Evolutionary conservation across 2,797 vertebrate genomes (phyloP).

Genomic region (Tragelaphus oryx): DNA sequence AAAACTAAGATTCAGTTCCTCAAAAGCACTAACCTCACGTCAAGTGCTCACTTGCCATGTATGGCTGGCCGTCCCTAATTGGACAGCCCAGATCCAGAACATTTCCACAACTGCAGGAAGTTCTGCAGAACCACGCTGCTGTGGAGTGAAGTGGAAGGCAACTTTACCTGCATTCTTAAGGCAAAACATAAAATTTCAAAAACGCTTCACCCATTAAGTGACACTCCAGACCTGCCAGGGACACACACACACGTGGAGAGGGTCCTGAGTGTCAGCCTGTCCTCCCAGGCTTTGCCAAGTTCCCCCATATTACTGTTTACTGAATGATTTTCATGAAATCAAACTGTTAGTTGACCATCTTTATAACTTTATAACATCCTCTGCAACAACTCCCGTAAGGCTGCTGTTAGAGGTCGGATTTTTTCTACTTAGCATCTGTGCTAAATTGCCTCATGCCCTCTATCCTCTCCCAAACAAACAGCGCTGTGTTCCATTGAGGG

Average conservation of each 20-base stretch:
- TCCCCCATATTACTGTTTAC: neutral
- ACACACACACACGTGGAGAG: accelerated
- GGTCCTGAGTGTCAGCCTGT: neutral
- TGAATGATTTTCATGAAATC: neutral
- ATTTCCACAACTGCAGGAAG: neutral
- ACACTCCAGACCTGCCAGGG: neutral
- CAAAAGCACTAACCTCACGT: neutral
- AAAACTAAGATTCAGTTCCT: neutral
- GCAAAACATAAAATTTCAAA: neutral
- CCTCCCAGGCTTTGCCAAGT: accelerated
- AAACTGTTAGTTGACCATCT: neutral
- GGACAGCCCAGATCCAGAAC: neutral
- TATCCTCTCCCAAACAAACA: neutral
- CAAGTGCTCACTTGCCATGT: neutral
- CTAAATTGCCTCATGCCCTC: neutral
- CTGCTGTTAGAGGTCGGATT: neutral
- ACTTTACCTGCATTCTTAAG: neutral
- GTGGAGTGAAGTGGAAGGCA: neutral
- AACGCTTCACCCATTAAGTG: neutral
- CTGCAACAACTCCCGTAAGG: neutral
- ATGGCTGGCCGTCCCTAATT: neutral
- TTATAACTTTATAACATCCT: neutral
- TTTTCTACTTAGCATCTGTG: neutral
- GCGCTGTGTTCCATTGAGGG: no score
- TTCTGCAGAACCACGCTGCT: neutral